phyloP scores from a whole-genome alignment of 30 jellyfish, hydroid and myxozoan species.

The Chrysaora quinquecirrha region DNA sequence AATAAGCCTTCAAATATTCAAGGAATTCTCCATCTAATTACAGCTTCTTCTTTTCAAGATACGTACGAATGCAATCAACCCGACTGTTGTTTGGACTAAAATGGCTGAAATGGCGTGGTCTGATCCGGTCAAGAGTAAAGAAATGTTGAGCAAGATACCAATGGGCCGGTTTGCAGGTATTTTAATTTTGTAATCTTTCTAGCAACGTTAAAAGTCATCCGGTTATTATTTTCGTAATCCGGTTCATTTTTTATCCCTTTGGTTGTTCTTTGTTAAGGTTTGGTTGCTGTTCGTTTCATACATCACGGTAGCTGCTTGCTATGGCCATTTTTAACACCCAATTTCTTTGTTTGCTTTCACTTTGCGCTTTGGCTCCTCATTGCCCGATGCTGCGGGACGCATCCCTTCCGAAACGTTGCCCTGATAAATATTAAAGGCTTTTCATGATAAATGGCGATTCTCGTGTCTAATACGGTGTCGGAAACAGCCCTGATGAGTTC shows the following conservation, averaged over 20 bases:
- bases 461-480: too few species aligned
- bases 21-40: too few species aligned
- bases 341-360: too few species aligned
- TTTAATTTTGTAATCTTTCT: background rate
- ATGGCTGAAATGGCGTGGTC: conserved; percentile 95
- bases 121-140: conserved; percentile 75
- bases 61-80: conserved; percentile 88
- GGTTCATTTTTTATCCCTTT: background rate
- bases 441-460: too few species aligned
- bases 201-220: background rate
- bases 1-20: too few species aligned
- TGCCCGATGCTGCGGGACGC: too few species aligned
- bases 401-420: too few species aligned
- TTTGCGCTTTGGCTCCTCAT: too few species aligned
- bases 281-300: background rate
- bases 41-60: conserved; percentile 53
- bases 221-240: background rate
- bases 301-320: too few species aligned
- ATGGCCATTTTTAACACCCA: too few species aligned
- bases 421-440: too few species aligned
- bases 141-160: conserved; percentile 89
- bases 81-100: conserved; percentile 95
- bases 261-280: background rate
- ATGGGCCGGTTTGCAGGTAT: conserved; percentile 91
- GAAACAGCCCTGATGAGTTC: too few species aligned